These are phyloP conservation scores for Penelope pileata DNA, from an alignment of 2,113 vertebrate genomes.

Conservation along the genomic window DNA sequence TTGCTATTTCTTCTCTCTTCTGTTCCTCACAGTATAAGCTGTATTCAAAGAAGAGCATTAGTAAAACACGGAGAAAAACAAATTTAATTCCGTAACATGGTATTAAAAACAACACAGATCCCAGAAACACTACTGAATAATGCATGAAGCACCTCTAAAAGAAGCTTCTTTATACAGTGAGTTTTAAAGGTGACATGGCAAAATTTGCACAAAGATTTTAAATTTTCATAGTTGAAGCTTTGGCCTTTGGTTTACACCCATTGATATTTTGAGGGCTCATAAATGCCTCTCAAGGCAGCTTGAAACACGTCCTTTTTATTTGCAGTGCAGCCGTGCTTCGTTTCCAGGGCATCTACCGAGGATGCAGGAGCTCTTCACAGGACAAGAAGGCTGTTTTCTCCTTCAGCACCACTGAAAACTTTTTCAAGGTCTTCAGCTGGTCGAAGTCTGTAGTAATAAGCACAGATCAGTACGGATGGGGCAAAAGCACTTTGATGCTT, in stretches of 20 bases:
- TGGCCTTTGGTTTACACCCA: background rate
- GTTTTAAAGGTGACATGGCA: background rate
- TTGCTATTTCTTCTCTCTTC: background rate
- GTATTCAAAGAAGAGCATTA: background rate
- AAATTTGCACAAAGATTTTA: slow-evolving; percentile 15
- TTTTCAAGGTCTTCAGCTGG: background rate
- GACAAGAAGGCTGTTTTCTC: slow-evolving; percentile 65
- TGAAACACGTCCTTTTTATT: background rate
- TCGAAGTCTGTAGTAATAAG: slow-evolving; percentile 57
- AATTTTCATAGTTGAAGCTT: background rate
- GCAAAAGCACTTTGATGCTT: background rate
- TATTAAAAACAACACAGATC: background rate
- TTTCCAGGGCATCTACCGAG: background rate
- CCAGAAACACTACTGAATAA: background rate
- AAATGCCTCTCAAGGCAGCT: background rate
- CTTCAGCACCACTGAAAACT: slow-evolving; percentile 26
- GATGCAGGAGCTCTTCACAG: slow-evolving; percentile 22
- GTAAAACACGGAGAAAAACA: background rate
- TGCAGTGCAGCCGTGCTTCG: background rate
- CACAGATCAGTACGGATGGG: background rate
- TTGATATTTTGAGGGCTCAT: background rate
- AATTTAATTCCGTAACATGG: background rate
- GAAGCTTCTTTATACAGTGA: background rate
- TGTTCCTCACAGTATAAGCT: background rate
- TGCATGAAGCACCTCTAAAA: background rate